phyloP scores from a whole-genome alignment of 1,140 invertebrate genomes.

The Bradysia coprophila region DNA sequence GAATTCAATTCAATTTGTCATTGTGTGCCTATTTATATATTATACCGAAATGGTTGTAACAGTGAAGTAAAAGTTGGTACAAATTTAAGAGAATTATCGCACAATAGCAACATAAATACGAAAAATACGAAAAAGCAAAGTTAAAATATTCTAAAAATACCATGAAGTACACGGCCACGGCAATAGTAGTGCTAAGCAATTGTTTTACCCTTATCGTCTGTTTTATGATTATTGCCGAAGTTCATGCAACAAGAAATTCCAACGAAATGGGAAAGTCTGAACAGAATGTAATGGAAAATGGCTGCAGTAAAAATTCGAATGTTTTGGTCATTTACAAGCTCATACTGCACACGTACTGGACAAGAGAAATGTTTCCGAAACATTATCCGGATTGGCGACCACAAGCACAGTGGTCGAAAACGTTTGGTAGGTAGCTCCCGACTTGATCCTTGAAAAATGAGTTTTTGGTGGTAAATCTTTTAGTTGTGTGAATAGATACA shows the following conservation, averaged over 20 bases:
- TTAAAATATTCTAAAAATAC: not conserved
- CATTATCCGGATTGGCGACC: slow-evolving; percentile 85
- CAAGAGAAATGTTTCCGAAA: slow-evolving; percentile 70
- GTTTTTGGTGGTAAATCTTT: too few relatives aligned
- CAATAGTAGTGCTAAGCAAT: not conserved
- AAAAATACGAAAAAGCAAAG: not conserved
- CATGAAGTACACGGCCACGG: not conserved
- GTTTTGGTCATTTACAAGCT: slow-evolving; percentile 69
- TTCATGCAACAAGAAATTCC: not conserved
- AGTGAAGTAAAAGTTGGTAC: too few relatives aligned
- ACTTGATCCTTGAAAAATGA: too few relatives aligned
- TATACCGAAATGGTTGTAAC: too few relatives aligned
- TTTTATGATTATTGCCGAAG: not conserved
- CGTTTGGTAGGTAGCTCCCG: slow-evolving; percentile 79
- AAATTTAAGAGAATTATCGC: too few relatives aligned
- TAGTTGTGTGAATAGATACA: too few relatives aligned
- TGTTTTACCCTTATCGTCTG: not conserved
- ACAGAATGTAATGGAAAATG: not conserved
- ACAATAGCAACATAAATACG: too few relatives aligned
- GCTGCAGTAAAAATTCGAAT: slow-evolving; percentile 22
- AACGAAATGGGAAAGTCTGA: too few relatives aligned
- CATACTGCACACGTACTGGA: slow-evolving; percentile 76
- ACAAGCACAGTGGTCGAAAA: slow-evolving; percentile 75
- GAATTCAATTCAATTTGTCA: too few relatives aligned
- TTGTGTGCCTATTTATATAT: too few relatives aligned